Percentiles rank a stretch among this genome's conserved stretches.
Evolutionary conservation across 2,797 vertebrate species (phyloP).

Genomic region (Varecia variegata): DNA sequence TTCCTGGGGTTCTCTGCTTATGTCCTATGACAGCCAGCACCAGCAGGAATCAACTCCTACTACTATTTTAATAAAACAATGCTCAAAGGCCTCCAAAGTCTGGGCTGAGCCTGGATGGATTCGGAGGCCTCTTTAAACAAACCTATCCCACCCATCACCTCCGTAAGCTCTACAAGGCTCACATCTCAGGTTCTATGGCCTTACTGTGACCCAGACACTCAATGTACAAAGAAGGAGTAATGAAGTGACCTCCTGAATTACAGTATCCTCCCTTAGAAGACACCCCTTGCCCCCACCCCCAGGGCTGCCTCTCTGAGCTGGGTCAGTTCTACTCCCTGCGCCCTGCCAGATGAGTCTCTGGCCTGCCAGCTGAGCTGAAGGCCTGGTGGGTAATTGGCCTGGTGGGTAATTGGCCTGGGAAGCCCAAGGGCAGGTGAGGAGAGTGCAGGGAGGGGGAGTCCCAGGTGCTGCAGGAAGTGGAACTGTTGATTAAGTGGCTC

Average conservation of each 20-base stretch:
- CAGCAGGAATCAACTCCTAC: not conserved
- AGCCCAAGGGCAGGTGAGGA: not conserved
- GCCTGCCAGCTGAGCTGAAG: not conserved
- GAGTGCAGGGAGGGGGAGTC: not conserved
- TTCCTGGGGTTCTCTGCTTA: not conserved
- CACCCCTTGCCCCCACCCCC: too few relatives aligned
- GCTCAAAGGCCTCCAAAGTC: not conserved
- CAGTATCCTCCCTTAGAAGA: not conserved
- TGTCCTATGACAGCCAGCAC: not conserved
- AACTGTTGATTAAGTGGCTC: slow-evolving; percentile 27
- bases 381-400: not conserved
- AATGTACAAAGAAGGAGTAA: not conserved
- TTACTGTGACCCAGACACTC: not conserved
- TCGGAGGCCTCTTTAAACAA: not conserved
- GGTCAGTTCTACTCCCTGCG: not conserved
- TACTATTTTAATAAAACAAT: not conserved
- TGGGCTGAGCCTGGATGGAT: not conserved
- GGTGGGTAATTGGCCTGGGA: slow-evolving; percentile 35
- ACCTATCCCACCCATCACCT: not conserved
- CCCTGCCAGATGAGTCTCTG: not conserved
- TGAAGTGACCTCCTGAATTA: not conserved
- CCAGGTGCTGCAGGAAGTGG: slow-evolving; percentile 43
- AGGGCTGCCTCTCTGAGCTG: not conserved
- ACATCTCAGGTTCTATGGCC: not conserved
- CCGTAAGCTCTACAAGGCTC: not conserved